Conservation (phyloP, 2,888 invertebrate species). For the Tryphoninae sp. region DNA sequence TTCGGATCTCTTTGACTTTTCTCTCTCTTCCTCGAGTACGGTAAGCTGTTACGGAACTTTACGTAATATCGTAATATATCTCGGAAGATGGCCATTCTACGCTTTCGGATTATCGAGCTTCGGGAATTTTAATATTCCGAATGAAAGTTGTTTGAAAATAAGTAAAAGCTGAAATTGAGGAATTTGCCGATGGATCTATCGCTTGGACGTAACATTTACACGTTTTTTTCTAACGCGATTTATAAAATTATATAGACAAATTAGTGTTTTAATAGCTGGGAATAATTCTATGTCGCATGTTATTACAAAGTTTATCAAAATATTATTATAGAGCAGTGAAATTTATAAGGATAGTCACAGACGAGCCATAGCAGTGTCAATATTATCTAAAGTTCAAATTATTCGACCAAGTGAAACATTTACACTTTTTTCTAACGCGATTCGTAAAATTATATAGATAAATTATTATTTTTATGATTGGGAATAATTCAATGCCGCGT, state of each 20-base stretch:
- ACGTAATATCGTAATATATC: constrained; percentile 51
- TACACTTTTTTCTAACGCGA: too few relatives aligned
- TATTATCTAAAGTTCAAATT: too few relatives aligned
- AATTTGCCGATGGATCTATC: not conserved
- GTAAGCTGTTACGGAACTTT: not conserved
- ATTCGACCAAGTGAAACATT: too few relatives aligned
- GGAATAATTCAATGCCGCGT: not conserved
- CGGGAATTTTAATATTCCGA: constrained; percentile 4
- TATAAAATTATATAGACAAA: not conserved
- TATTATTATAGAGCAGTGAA: not conserved
- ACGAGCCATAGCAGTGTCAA: too few relatives aligned
- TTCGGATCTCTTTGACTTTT: not conserved
- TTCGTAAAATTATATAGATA: not conserved
- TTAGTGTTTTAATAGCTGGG: not conserved
- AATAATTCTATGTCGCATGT: not conserved
- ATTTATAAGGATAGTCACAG: not conserved
- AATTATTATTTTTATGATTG: not conserved
- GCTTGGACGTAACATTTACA: not conserved
- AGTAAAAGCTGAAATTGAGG: not conserved
- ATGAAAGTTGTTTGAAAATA: constrained; percentile 16
- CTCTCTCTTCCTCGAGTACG: not conserved
- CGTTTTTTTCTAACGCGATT: not conserved
- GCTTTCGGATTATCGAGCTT: constrained; percentile 12
- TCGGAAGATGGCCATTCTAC: constrained; percentile 35
- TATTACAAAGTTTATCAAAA: not conserved